These are phyloP conservation scores for Ptiloglossa arizonensis DNA, from an alignment of 1,140 invertebrate species.

Conservation along the genomic window DNA sequence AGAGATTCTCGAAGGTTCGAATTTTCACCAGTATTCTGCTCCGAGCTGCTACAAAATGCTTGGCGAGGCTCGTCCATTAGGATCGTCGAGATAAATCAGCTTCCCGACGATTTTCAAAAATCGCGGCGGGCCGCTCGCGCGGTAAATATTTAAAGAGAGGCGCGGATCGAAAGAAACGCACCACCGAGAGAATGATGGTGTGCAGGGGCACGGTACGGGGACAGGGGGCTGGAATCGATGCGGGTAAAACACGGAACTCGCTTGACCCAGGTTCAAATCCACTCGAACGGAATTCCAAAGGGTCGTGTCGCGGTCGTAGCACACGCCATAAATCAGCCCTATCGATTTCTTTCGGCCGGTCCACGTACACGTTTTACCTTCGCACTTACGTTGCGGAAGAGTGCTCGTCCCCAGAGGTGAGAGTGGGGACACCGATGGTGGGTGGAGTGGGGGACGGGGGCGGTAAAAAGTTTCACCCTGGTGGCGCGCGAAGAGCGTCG, in stretches of 20 bases:
- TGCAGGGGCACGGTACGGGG: neutral
- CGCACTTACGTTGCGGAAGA: slow-evolving; percentile 30
- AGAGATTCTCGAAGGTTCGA: too few relatives aligned
- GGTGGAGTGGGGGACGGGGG: neutral
- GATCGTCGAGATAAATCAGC: slow-evolving; percentile 2
- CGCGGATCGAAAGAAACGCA: slow-evolving; percentile 15
- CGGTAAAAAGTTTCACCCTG: slow-evolving; percentile 48
- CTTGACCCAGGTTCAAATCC: slow-evolving; percentile 62
- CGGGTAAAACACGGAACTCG: slow-evolving; percentile 63
- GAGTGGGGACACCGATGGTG: neutral
- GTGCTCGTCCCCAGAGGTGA: neutral
- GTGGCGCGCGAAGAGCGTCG: neutral
- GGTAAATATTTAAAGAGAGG: slow-evolving; percentile 14
- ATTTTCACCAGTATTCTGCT: too few relatives aligned
- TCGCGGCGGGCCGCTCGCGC: neutral
- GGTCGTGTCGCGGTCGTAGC: slow-evolving; percentile 63
- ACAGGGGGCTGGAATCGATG: slow-evolving; percentile 37
- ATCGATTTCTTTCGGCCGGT: slow-evolving; percentile 64
- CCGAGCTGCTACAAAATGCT: neutral
- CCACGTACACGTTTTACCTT: slow-evolving; percentile 43
- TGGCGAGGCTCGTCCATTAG: neutral
- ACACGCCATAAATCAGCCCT: slow-evolving; percentile 71
- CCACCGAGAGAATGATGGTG: neutral
- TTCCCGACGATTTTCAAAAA: slow-evolving; percentile 3
- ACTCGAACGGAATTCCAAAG: slow-evolving; percentile 54